phyloP scores from a whole-genome alignment of 2,888 invertebrate species.

The Eledone cirrhosa region DNA sequence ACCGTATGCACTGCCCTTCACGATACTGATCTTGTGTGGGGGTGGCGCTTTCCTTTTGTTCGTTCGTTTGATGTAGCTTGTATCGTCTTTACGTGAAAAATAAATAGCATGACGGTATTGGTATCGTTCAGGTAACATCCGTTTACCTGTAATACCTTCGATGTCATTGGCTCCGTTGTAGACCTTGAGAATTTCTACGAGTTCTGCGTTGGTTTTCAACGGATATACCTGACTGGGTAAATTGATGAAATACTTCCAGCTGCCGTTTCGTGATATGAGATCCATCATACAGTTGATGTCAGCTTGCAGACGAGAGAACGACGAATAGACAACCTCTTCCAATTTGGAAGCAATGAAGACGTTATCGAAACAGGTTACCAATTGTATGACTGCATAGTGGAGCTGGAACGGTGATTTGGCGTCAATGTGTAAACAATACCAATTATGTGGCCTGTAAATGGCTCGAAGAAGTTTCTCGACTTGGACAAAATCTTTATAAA shows the following conservation, averaged over 20 bases:
- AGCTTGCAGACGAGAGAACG: slow-evolving; percentile 60
- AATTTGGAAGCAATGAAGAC: slow-evolving; percentile 60
- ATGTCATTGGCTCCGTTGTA: slow-evolving; percentile 66
- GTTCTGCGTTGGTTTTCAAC: slow-evolving; percentile 62
- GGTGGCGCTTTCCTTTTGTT: slow-evolving; percentile 38
- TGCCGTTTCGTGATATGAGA: slow-evolving; percentile 40
- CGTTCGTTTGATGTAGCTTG: slow-evolving; percentile 37
- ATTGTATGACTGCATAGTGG: slow-evolving; percentile 43
- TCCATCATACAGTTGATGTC: slow-evolving; percentile 65
- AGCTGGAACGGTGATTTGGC: slow-evolving; percentile 42
- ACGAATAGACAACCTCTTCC: slow-evolving; percentile 61
- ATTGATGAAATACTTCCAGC: slow-evolving; percentile 65
- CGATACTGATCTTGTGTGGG: slow-evolving; percentile 48
- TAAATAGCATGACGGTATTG: slow-evolving; percentile 34
- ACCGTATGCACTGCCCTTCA: slow-evolving; percentile 65
- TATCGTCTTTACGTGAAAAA: slow-evolving; percentile 32
- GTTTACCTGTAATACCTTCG: slow-evolving; percentile 57
- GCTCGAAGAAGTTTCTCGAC: slow-evolving; percentile 55
- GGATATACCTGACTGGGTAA: slow-evolving; percentile 63
- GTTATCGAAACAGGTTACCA: slow-evolving; percentile 60
- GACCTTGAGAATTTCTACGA: slow-evolving; percentile 62
- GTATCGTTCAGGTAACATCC: slow-evolving; percentile 42
- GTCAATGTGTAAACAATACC: slow-evolving; percentile 65
- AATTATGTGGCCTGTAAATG: slow-evolving; percentile 61
- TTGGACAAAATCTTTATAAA: slow-evolving; percentile 58